Conservation (phyloP, 2,888 invertebrate genomes). For the Trissolcus brochymenae region DNA sequence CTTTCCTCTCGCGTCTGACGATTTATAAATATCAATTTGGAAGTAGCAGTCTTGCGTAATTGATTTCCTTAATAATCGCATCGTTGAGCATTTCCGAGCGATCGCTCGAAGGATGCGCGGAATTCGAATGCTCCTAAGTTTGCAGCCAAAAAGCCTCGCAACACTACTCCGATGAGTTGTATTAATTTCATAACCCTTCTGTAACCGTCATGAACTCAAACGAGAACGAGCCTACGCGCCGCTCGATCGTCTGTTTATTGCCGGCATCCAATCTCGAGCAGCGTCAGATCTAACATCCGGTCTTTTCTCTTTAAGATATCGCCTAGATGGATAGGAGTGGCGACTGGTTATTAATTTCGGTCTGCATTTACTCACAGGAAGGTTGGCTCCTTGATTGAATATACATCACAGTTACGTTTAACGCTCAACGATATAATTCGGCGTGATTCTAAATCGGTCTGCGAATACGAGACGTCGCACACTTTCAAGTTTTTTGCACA, state of each 20-base stretch:
- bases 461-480: neutral
- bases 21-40: slow-evolving; percentile 55
- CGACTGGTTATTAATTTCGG: slow-evolving; percentile 62
- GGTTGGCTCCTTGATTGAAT: slow-evolving; percentile 50
- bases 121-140: slow-evolving; percentile 66
- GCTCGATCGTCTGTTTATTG: slow-evolving; percentile 75
- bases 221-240: slow-evolving; percentile 36
- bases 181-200: slow-evolving; percentile 76
- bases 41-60: slow-evolving; percentile 56
- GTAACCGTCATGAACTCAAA: slow-evolving; percentile 60
- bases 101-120: slow-evolving; percentile 72
- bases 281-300: slow-evolving; percentile 55
- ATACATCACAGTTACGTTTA: slow-evolving; percentile 42
- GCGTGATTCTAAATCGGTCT: neutral
- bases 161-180: slow-evolving; percentile 69
- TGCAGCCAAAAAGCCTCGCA: slow-evolving; percentile 63
- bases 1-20: neutral
- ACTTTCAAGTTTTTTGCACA: too few species aligned
- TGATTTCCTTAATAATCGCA: slow-evolving; percentile 75
- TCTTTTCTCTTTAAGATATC: slow-evolving; percentile 69
- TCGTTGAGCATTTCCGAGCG: slow-evolving; percentile 72
- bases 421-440: slow-evolving; percentile 20
- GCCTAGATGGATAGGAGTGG: slow-evolving; percentile 72
- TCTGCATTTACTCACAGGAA: slow-evolving; percentile 43
- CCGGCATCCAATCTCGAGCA: slow-evolving; percentile 71